These are phyloP conservation scores for Adrianichthys oophorus DNA, from an alignment of 2,797 vertebrate species.

Conservation along the genomic window DNA sequence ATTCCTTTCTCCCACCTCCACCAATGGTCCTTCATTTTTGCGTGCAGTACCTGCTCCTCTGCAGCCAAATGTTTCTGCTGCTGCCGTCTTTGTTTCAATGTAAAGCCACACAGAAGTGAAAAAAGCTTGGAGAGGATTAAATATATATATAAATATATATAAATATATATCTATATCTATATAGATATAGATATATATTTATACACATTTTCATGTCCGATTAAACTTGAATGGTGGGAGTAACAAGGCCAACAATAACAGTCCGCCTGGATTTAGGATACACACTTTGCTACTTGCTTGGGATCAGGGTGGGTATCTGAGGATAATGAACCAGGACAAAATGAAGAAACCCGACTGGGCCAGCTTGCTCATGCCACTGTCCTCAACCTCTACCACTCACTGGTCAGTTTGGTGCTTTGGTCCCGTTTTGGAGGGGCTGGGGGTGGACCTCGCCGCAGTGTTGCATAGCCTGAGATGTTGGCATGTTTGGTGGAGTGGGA, in stretches of 20 bases:
- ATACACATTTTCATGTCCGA: slow-evolving; percentile 49
- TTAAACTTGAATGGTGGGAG: slow-evolving; percentile 66
- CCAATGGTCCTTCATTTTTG: slow-evolving; percentile 34
- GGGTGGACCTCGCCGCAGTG: slow-evolving; percentile 91
- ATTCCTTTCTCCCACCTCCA: slow-evolving; percentile 23
- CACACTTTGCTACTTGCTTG: slow-evolving; percentile 48
- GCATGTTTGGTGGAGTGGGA: slow-evolving; percentile 80
- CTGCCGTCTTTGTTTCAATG: slow-evolving; percentile 59
- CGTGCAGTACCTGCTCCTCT: slow-evolving; percentile 76
- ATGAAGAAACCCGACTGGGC: slow-evolving; percentile 39
- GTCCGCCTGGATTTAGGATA: slow-evolving; percentile 62
- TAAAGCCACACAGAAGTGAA: slow-evolving; percentile 77
- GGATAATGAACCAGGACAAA: slow-evolving; percentile 42
- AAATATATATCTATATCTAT: too few species aligned
- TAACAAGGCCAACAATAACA: slow-evolving; percentile 63
- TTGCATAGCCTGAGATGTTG: slow-evolving; percentile 98
- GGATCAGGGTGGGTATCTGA: slow-evolving; percentile 36
- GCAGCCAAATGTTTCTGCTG: slow-evolving; percentile 61
- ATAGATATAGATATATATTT: background rate
- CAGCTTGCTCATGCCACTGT: slow-evolving; percentile 30
- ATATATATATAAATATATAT: too few species aligned
- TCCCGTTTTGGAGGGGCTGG: slow-evolving; percentile 95
- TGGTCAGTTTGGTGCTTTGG: slow-evolving; percentile 96
- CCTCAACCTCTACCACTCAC: slow-evolving; percentile 82
- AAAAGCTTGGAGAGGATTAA: slow-evolving; percentile 70